Evolutionary conservation across 2,888 invertebrate species (phyloP).

Genomic region (Bruchidius siliquastri): DNA sequence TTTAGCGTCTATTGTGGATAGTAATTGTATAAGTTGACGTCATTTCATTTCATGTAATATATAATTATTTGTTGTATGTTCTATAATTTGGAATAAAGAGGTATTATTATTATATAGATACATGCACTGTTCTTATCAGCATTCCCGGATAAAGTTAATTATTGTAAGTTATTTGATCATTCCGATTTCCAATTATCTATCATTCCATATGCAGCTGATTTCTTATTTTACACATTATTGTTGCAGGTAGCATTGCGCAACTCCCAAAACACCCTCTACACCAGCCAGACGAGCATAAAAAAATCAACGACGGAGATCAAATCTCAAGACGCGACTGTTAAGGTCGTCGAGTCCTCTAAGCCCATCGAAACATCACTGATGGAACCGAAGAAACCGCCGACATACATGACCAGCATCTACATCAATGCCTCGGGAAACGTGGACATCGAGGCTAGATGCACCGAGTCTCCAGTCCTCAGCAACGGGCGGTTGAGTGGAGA

Average conservation of each 20-base stretch:
- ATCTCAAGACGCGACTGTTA: neutral
- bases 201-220: no score
- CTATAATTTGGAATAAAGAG: no score
- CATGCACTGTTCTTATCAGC: no score
- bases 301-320: neutral
- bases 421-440: conserved; percentile 41
- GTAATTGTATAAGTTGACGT: no score
- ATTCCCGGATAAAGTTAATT: no score
- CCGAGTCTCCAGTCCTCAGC: conserved; percentile 36
- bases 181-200: no score
- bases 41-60: no score
- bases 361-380: conserved; percentile 6
- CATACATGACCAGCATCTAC: conserved; percentile 46
- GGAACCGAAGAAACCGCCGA: conserved; percentile 26
- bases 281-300: conserved; percentile 17
- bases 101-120: no score
- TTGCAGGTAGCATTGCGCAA: conserved; percentile 32
- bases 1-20: no score
- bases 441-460: conserved; percentile 31
- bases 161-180: no score
- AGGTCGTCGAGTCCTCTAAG: conserved; percentile 6
- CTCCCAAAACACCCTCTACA: conserved; percentile 38
- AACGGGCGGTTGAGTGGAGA: conserved; percentile 32
- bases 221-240: no score
- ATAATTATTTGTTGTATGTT: no score